Base-by-base conservation (phyloP, 2,113 vertebrate species). In the Osmerus eperlanus region DNA sequence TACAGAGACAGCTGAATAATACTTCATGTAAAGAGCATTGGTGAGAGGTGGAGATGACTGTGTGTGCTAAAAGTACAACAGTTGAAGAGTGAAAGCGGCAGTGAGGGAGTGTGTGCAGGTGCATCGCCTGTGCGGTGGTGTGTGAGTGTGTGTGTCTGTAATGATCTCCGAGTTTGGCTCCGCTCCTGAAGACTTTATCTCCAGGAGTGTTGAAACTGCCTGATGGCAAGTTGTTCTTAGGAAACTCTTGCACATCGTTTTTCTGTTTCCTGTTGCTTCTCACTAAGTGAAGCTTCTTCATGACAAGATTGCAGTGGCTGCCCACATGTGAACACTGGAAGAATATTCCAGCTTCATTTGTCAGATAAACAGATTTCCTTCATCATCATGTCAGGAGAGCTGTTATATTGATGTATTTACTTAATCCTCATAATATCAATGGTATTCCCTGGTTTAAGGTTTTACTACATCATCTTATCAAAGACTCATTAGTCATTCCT, bases 201-300 rank as follows among this genome's bases (percentile, higher is more conserved):
- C 91, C 90, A 68, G 80, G 80, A 84, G 81, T 91, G 91, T 90
- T 90, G 90, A 90, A 92, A 92, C 88, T 78, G 81, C 54, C 82
- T 87, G 81, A 88, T 85, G 87, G 85, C 89, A 89, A 87, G 86
- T 83, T 88, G 83, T 91, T 92, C 89, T 92, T 87, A 89, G 91
- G 91, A 92, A 91, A 91, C 88, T 89, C 85, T 91, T 89, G 85
- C 92, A 92, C 92, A 91, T 91, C 92, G 89, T 91, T 90, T 92
- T 91, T 90, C 90, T 90, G 86, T 87, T 93, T 93, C 91, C 91
- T 90, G 88, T 88, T 78, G 67, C 83, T 78, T 84, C 84, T 76
- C 60, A 80, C 73, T 80, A 19, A 56, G 36, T 0, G 54, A 63
- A 62, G 41, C 71, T 70, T 47, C 25, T 21, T 36, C 23, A 52